These are phyloP conservation scores for Actinernus sp. DNA, from an alignment of 92 coral and sea anemone species.

Conservation along the genomic window DNA sequence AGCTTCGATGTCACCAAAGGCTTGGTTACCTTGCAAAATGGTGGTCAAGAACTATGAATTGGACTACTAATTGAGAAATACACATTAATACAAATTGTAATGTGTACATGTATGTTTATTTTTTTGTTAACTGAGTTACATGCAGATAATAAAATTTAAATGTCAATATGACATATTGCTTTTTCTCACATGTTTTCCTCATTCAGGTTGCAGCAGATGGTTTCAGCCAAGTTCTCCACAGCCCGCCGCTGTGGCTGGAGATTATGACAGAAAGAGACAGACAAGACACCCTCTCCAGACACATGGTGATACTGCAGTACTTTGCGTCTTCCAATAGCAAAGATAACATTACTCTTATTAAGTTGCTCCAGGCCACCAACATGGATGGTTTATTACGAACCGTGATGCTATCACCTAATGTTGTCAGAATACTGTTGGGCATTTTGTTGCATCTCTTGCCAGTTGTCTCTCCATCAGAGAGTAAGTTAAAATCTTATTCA, in stretches of 20 bases:
- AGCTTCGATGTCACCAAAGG: too few species aligned
- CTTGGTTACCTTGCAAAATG: too few species aligned
- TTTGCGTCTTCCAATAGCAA: slow-evolving; percentile 18
- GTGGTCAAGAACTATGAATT: too few species aligned
- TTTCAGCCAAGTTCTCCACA: slow-evolving; percentile 45
- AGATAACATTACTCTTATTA: slow-evolving; percentile 56
- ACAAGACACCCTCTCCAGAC: slow-evolving; percentile 35
- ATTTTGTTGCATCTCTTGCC: slow-evolving; percentile 60
- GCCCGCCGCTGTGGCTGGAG: slow-evolving; percentile 59
- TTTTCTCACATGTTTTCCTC: too few species aligned
- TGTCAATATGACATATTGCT: too few species aligned
- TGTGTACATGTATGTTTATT: too few species aligned
- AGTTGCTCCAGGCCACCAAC: slow-evolving; percentile 73
- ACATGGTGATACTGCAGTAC: slow-evolving; percentile 45
- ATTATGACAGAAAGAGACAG: slow-evolving; percentile 56
- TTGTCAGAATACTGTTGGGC: slow-evolving; percentile 31
- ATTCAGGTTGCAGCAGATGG: slow-evolving; percentile 72
- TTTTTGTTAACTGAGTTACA: too few species aligned
- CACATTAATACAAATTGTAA: too few species aligned
- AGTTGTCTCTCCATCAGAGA: slow-evolving; percentile 51
- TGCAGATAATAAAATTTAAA: too few species aligned
- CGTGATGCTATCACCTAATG: slow-evolving; percentile 51
- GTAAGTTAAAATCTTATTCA: slow-evolving; percentile 44
- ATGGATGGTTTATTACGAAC: slow-evolving; percentile 55
- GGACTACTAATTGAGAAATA: too few species aligned